A percentile compares a stretch with the other conserved stretches of the same genome.
These are phyloP conservation scores for Lates calcarifer DNA, from an alignment of 2,113 vertebrate genomes.

Conservation along the genomic window DNA sequence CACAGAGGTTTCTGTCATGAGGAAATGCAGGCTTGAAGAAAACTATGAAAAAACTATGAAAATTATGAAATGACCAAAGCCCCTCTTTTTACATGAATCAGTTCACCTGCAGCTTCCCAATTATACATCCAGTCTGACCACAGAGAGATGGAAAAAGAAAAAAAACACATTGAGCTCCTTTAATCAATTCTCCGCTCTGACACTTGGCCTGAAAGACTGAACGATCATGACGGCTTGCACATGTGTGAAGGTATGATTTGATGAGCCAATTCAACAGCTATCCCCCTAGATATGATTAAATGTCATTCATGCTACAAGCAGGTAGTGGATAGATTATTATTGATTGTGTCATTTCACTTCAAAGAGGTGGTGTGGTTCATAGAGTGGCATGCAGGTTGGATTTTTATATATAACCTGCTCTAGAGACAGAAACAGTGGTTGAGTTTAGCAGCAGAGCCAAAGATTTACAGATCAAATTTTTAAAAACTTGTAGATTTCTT, in stretches of 20 bases:
- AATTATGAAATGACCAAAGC: background rate
- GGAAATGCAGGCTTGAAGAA: background rate
- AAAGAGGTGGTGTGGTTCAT: background rate
- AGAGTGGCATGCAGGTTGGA: background rate
- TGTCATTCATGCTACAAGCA: background rate
- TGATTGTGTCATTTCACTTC: conserved; percentile 12
- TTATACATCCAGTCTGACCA: conserved; percentile 22
- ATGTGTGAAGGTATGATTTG: conserved; percentile 55
- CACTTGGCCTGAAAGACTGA: conserved; percentile 49
- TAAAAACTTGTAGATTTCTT: background rate
- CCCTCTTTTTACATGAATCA: background rate
- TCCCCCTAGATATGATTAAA: conserved; percentile 30
- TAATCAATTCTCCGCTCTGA: conserved; percentile 70
- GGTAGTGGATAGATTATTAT: background rate
- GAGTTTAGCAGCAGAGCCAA: background rate
- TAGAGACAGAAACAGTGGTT: background rate
- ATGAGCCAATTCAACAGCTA: conserved; percentile 46
- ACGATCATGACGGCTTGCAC: conserved; percentile 35
- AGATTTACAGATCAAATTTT: background rate
- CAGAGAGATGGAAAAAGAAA: conserved; percentile 37
- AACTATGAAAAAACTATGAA: too few species aligned
- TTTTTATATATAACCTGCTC: background rate
- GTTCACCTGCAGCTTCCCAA: conserved; percentile 11
- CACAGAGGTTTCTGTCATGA: background rate
- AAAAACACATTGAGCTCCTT: conserved; percentile 13